Base-by-base conservation (phyloP, 2,113 vertebrate species). In the Cervus canadensis region DNA sequence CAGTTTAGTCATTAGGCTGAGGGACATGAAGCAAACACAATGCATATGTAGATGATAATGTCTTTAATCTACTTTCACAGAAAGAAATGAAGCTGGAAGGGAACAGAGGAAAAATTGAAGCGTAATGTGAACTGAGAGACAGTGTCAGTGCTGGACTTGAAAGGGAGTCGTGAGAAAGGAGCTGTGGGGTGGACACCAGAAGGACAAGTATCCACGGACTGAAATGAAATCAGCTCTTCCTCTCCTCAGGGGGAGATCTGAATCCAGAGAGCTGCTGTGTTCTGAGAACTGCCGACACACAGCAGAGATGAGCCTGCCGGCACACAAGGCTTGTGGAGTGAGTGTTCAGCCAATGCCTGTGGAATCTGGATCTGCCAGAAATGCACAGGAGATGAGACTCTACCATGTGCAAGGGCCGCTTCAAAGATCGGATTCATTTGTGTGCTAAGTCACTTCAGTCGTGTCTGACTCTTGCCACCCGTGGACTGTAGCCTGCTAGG, bases 1-100 rank as follows among this genome's bases (percentile, higher is more conserved):
- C 62, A 33, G 30, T 64, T 89, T 45, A 52, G 87, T 96, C 54
- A 87, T 96, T 90, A 94, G 84, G 78, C 60, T 64, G 95, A 78
- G 23, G 96, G 91, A 52, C 45, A 48, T 78, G 45, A 78, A 78
- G 52, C 83, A 48, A 8, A 78, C 25, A 48, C 48, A 83, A 21
- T 74, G 4, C n/a, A 1, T 26, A 45, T 26, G 54, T 54, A 94
- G 87, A 79, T 87, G 40, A 62, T 33, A 33, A 59, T n/a, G 78
- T 87, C 64, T 89, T 76, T 15, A 59, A 95, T 48, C 86, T 52
- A 23, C 76, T 96, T 97, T 88, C 50, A n/a, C 60, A 40, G 43
- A 87, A 60, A 6, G 54, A 84, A 81, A 40, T n/a, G 30, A 52
- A 86, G 78, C 50, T 86, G 82, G 52, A 26, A 81, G 40, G n/a